Base-by-base conservation (phyloP, 2,797 vertebrate genomes). In the Amniataba percoides region DNA sequence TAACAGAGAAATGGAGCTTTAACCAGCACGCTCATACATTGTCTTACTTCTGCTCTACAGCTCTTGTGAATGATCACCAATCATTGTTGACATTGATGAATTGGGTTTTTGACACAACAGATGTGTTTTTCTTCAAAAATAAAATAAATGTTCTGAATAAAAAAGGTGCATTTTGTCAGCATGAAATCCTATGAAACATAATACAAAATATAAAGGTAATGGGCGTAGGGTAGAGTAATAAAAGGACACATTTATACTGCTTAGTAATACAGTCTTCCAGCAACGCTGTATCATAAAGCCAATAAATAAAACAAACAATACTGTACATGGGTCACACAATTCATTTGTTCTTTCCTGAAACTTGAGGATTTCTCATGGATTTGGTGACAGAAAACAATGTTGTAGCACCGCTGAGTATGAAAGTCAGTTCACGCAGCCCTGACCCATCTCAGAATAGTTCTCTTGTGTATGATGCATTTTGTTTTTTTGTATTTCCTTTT, bases 291-390 rank as follows among this genome's bases (percentile, higher is more conserved):
- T 90, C 75, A 64, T 81, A 87, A 89, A 92, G 92, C 88, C 91
- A 95, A 95, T 95, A 95, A 95, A 95, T 95, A 94, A 94, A 91
- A 93, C 83, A 88, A 90, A 89, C 88, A 93, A 90, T 83, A 91
- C 83, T 90, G 81, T 92, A 90, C 89, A 91, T 51, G 80, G 77
- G 82, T 87, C 86, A 89, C 61, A 67, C 87, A 90, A 77, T 74
- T 88, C 66, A 70, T 77, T 71, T 84, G 82, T 77, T 87, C 58
- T 70, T 81, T 89, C 78, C 87, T 88, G 86, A 92, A 69, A 77
- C 65, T 51, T 77, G 63, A 87, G 43, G 61, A 81, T 73, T 89
- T 87, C 81, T 84, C 85, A 89, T 70, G 79, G 78, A 74, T 69
- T 84, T 84, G 65, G 77, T 81, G 71, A 85, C 69, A 49, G 77